Base-by-base conservation (phyloP, 2,797 vertebrate species). In the Scolopax rusticola region DNA sequence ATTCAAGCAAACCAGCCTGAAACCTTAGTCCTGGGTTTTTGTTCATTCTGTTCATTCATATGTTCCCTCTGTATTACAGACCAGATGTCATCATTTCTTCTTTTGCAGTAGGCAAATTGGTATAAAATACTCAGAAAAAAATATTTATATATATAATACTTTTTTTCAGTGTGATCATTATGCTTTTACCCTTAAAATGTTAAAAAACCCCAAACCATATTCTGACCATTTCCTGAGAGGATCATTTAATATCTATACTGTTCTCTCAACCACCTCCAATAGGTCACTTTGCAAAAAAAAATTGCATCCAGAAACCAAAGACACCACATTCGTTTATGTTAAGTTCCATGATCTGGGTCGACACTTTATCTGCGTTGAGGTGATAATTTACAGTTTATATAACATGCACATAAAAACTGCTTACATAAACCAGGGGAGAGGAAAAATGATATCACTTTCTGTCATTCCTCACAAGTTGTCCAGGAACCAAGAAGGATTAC, bases 381-480 rank as follows among this genome's bases (percentile, higher is more conserved):
- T 45, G 24, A 32, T 28, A 77, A 76, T 47, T 74, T 71, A 20
- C 40, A 27, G 36, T 69, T 95, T 65, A 21, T 75, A 43, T 60
- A 30, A 38, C 4, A 36, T 6, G 11, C 20, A 59, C 23, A 56
- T 45, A 63, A 63, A 86, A 69, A 11, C 27, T 63, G 43, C 9
- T 10, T 11, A 10, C 17, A 50, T 45, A 50, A 81, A 38, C 12
- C 38, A 51, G 15, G 17, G 15, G 11, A 82, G 6, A 8, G 13
- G 32, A 8, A 41, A 73, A 87, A 57, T 21, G 11, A 6, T 24
- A 13, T 2, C 17, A 17, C 25, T 45, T 79, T 76, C 45, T 81
- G 30, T 25, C 0, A 0, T 53, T 86, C 4, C 3, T 76, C n/a
- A 54, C 24, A 30, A 54, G n/a, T 27, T 76, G 30, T 13, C 40